phyloP scores from a whole-genome alignment of 2,113 vertebrate species.

The Podocnemis expansa region DNA sequence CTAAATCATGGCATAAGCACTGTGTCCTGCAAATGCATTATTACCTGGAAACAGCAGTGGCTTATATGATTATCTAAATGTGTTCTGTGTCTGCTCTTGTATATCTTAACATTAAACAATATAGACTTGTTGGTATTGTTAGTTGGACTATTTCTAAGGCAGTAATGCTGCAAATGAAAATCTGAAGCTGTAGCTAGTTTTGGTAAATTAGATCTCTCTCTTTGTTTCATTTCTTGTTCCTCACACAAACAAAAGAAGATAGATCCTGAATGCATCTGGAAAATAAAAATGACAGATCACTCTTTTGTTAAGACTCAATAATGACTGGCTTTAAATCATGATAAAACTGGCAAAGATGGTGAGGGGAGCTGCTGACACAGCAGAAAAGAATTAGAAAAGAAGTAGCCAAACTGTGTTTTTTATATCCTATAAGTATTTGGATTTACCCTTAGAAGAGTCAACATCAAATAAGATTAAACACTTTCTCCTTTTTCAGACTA shows the following conservation, averaged over 20 bases:
- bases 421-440: neutral
- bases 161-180: neutral
- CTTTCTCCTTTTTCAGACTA: neutral
- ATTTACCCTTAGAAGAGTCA: fast-evolving
- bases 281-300: neutral
- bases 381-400: neutral
- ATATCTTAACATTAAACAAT: neutral
- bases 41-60: neutral
- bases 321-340: neutral
- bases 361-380: neutral
- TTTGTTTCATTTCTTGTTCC: neutral
- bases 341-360: neutral
- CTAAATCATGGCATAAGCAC: neutral
- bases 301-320: neutral
- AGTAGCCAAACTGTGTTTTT: neutral
- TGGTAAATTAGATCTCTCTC: neutral
- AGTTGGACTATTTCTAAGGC: neutral
- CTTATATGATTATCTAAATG: neutral
- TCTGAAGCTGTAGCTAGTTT: neutral
- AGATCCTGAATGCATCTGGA: neutral
- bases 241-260: neutral
- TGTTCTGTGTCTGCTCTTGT: fast-evolving
- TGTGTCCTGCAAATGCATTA: neutral
- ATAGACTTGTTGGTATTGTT: neutral
- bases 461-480: neutral